Evolutionary conservation across 2,888 invertebrate genomes (phyloP), one percentile per base, ranked within the genome.

Genomic region (Callimorpha dominula): DNA sequence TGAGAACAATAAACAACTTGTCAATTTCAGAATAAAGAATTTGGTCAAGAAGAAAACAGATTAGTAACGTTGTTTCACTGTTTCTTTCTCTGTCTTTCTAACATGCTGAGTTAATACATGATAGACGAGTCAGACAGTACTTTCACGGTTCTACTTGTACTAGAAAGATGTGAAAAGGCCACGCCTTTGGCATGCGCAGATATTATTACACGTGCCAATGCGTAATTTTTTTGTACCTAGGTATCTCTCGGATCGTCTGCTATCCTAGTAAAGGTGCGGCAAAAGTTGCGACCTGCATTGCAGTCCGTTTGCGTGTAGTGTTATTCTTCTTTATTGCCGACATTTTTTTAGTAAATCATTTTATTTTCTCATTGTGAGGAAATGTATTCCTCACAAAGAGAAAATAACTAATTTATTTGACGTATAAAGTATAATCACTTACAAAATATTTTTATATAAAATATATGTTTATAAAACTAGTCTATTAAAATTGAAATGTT

Each of bases 221-320:
- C 17, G 31, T 40, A 40, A 31, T 40, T 60, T 9, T 8, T n/a
- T 52, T 50, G 50, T 1, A 14, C 52, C 6, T 52, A 17, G 5
- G 6, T 17, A 54, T n/a, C 54, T 69, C 69, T 52, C 49, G 9
- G 3, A n/a, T 4, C 68, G 70, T 69, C 78, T 85, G 80, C 12
- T 62, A 0, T 78, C 81, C 80, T 85, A 65, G 85, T 86, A 81
- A n/a, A 43, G 20, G 46, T 76, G 79, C 78, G 77, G 57, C 68
- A 79, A 79, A 77, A 72, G 50, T 68, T 64, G 70, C 65, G 65
- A 66, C 8, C 46, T 68, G 20, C 43, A 43, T 60, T 60, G 15
- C 17, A 67, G 52, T 17, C 52, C 17, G 17, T 46, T 52, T 52
- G 54, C 54, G 54, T 54, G 7, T 9, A n/a, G n/a, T n/a, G n/a